Evolutionary conservation across 1,140 invertebrate species (phyloP), one percentile per base, ranked within the genome.

Genomic region (Limonius californicus): DNA sequence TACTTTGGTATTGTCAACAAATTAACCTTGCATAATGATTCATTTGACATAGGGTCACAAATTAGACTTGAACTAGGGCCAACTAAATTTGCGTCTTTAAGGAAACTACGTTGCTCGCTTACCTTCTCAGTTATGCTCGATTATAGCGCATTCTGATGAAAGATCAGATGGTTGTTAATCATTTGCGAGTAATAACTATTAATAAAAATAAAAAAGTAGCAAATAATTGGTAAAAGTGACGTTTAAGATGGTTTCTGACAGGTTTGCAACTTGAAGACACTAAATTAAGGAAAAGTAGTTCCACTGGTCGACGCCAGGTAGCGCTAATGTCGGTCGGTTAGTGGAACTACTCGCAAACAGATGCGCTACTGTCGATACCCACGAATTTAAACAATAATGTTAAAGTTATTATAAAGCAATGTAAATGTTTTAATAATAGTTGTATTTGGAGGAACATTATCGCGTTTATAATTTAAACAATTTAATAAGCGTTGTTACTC

Each of bases 31-130:
- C 12, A 3, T 19, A 45, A 50, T 21, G 45, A 50, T 50, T 50
- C 45, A 50, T 50, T 50, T 50, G 45, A 50, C 45, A 50, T 50
- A 50, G 45, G 45, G 45, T 50, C 45, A 50, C 18, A 50, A 12
- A 12, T 39, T 14, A 9, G n/a, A 39, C 18, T 50, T 50, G 45
- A 50, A 50, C 20, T 50, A 6, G 4, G 14, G 45, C 45, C 45
- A 50, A 50, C 16, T 19, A 50, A 50, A 50, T 18, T 50, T 39
- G n/a, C 35, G 35, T 39, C 35, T 39, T 39, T 9, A 1, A 11
- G 8, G 3, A 14, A 12, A n/a, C n/a, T 12, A 12, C 11, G 8
- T 39, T 39, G 11, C 2, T 14, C 8, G n/a, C 35, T 39, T 12
- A 39, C 35, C 35, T 39, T 39, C n/a, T 39, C 2, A 6, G 11